Percentiles rank a stretch among this genome's conserved stretches.
phyloP scores from a whole-genome alignment of 2,888 invertebrate species.

The Dermolepida albohirtum region DNA sequence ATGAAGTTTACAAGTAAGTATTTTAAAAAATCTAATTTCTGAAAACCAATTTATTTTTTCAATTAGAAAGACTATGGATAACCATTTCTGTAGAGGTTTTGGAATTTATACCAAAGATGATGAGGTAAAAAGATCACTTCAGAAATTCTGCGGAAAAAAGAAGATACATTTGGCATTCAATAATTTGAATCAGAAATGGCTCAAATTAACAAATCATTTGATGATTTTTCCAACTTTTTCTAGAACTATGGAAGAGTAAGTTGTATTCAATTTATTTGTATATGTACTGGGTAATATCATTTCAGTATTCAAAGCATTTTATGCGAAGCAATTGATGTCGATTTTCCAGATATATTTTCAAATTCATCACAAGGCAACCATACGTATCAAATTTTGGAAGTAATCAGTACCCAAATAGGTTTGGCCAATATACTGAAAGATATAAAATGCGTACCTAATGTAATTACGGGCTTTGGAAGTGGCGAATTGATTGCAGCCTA shows the following conservation, averaged over 20 bases:
- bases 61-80: slow-evolving; percentile 54
- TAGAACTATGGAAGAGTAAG: slow-evolving; percentile 19
- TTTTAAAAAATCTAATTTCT: slow-evolving; percentile 61
- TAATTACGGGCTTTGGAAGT: slow-evolving; percentile 77
- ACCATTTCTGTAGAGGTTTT: background rate
- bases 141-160: background rate
- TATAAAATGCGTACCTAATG: slow-evolving; percentile 60
- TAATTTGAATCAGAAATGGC: slow-evolving; percentile 8
- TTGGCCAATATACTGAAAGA: slow-evolving; percentile 66
- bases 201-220: slow-evolving; percentile 3
- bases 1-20: slow-evolving; percentile 55
- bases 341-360: slow-evolving; percentile 37
- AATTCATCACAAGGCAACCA: slow-evolving; percentile 1
- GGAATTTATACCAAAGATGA: background rate
- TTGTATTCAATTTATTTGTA: background rate
- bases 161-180: background rate
- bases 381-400: slow-evolving; percentile 41
- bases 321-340: slow-evolving; percentile 9
- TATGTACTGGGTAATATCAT: background rate
- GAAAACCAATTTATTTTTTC: too few species aligned
- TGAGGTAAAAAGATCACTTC: background rate
- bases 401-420: slow-evolving; percentile 70
- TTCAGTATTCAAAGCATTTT: slow-evolving; percentile 27
- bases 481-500: slow-evolving; percentile 94
- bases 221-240: slow-evolving; percentile 24